Evolutionary conservation across 2,888 invertebrate species (phyloP).

Genomic region (Sesia bembeciformis): DNA sequence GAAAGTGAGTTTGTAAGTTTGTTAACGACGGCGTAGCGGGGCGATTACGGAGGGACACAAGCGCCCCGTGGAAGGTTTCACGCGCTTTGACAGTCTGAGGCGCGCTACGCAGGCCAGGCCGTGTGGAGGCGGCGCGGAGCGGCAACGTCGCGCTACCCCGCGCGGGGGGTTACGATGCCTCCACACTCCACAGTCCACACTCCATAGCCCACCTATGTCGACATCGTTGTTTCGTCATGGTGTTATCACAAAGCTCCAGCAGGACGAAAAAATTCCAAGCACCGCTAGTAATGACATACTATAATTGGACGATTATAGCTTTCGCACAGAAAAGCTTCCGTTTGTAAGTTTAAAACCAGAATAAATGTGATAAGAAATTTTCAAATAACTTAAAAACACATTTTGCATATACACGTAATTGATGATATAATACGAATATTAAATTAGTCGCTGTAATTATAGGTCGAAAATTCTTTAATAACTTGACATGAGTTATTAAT

Average conservation of each 20-base stretch:
- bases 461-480: background rate
- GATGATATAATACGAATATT: too few species aligned
- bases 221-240: conserved; percentile 52
- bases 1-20: conserved; percentile 60
- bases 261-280: conserved; percentile 23
- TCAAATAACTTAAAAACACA: too few species aligned
- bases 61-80: conserved; percentile 41
- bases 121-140: conserved; percentile 25
- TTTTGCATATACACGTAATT: too few species aligned
- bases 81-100: conserved; percentile 35
- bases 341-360: too few species aligned
- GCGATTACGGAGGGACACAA: conserved; percentile 31
- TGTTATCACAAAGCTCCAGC: conserved; percentile 37
- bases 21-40: conserved; percentile 18
- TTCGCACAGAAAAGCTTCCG: too few species aligned
- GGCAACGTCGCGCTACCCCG: conserved; percentile 48
- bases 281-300: too few species aligned
- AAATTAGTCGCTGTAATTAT: conserved; percentile 2
- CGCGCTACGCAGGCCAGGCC: background rate
- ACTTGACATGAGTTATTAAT: background rate
- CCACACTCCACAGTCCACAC: conserved; percentile 28
- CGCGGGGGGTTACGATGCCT: conserved; percentile 14
- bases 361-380: too few species aligned
- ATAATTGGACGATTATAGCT: too few species aligned
- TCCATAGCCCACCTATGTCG: conserved; percentile 33